Evolutionary conservation across 2,888 invertebrate genomes (phyloP).

Genomic region (Calameuta pallipes): DNA sequence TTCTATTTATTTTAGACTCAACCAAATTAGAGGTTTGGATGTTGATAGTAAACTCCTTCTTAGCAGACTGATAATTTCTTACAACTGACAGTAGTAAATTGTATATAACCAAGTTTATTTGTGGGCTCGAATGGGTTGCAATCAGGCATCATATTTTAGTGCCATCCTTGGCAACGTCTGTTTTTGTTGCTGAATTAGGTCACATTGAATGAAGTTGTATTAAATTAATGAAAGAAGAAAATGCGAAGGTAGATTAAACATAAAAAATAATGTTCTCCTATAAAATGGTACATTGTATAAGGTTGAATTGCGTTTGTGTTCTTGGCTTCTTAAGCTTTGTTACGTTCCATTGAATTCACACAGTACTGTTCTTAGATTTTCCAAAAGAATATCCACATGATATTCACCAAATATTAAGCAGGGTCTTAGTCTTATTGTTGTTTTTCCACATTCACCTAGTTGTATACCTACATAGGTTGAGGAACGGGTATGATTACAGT

Average conservation of each 20-base stretch:
- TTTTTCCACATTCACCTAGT: conserved; percentile 86
- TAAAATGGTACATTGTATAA: not conserved
- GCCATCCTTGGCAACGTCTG: too few relatives aligned
- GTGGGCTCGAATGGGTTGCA: not conserved
- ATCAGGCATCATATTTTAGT: not conserved
- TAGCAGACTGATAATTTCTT: not conserved
- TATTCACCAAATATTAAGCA: conserved; percentile 86
- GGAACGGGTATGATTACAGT: not conserved
- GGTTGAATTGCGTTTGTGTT: not conserved
- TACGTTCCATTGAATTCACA: conserved; percentile 60
- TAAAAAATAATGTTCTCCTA: not conserved
- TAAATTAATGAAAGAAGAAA: not conserved
- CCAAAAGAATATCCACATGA: conserved; percentile 91
- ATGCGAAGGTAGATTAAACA: not conserved
- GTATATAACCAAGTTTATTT: not conserved
- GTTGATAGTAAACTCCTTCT: not conserved
- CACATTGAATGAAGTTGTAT: not conserved
- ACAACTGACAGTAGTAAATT: not conserved
- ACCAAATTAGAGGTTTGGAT: not conserved
- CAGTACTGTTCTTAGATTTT: conserved; percentile 79
- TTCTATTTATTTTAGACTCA: not conserved
- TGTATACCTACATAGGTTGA: conserved; percentile 75
- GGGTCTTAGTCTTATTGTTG: conserved; percentile 86
- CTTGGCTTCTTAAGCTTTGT: not conserved
- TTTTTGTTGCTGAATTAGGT: not conserved